Base-by-base conservation (phyloP, 2,797 vertebrate species). In the Dallia pectoralis region DNA sequence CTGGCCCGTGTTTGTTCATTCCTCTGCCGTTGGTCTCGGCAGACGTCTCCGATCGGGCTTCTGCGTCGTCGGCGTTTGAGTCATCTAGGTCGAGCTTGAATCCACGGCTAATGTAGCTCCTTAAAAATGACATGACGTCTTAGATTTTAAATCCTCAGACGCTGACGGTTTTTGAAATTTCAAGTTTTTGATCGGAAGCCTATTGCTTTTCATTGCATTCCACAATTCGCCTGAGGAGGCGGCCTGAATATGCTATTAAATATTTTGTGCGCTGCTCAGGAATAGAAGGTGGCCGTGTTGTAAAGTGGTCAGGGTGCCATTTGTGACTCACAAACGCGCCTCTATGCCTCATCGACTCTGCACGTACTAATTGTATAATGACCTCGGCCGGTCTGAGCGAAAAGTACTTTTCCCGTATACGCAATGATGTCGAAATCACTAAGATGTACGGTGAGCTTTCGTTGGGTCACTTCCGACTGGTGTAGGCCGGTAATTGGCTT, bases 331-430 rank as follows among this genome's bases (percentile, higher is more conserved):
- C 66, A n/a, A n/a, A n/a, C n/a, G n/a, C 69, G 76, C 79, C 67
- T 73, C 63, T 44, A 12, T 44, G 70, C 59, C 67, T 73, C 71
- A 70, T 75, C 25, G 32, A 69, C 18, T 77, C 65, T 19, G 67
- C 74, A 77, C 18, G 0, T 74, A 63, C 74, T 85, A 84, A 89
- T 81, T 78, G n/a, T 67, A 66, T 85, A 80, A 77, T 56, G 69
- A 77, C 76, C 64, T 85, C 67, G 72, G 68, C 76, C 72, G 79
- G 70, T 69, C 33, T 65, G 74, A 69, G 70, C 51, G 71, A 66
- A 79, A 68, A 79, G 74, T 80, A 82, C 88, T 84, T 87, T 80
- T 80, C 77, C 53, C 77, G 81, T 80, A 73, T 74, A 83, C 82
- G 77, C 80, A 84, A 40, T 51, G 87, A 84, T 87, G 87, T 86